phyloP scores from a whole-genome alignment of 2,888 invertebrate species.

The Parascotia fuliginaria region DNA sequence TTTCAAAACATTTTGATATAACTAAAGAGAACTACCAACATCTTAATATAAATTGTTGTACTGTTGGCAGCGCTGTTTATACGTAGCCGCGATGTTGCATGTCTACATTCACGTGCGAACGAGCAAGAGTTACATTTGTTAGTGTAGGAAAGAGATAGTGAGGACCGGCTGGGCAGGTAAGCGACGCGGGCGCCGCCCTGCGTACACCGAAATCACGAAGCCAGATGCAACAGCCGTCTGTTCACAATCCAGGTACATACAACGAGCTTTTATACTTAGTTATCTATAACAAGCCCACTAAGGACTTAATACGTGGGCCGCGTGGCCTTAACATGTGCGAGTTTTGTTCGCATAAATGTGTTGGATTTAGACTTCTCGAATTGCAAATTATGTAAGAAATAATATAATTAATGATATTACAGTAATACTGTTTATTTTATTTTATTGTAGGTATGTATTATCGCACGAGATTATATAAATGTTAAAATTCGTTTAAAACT shows the following conservation, averaged over 20 bases:
- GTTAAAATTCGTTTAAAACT: too few relatives aligned
- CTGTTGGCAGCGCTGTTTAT: conserved; percentile 45
- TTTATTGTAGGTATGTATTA: too few relatives aligned
- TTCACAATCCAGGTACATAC: conserved; percentile 37
- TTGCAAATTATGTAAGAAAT: too few relatives aligned
- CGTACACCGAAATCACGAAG: conserved; percentile 63
- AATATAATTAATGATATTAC: too few relatives aligned
- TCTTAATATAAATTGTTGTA: conserved; percentile 36
- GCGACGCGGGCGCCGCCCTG: conserved; percentile 48
- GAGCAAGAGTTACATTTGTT: conserved; percentile 34
- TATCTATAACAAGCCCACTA: conserved; percentile 25
- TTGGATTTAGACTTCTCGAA: too few relatives aligned
- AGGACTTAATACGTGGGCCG: conserved; percentile 31
- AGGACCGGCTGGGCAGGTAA: conserved; percentile 70
- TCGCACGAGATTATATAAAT: too few relatives aligned
- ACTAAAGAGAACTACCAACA: conserved; percentile 29
- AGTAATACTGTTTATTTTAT: too few relatives aligned
- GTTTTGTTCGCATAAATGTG: conserved; percentile 20
- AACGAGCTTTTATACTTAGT: conserved; percentile 26
- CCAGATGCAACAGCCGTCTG: conserved; percentile 64
- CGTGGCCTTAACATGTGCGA: conserved; percentile 26
- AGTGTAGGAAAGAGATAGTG: conserved; percentile 47
- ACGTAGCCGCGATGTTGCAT: conserved; percentile 53
- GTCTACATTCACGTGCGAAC: conserved; percentile 47
- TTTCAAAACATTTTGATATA: background rate